Base-by-base conservation (phyloP, 2,113 vertebrate species). In the Phasianus colchicus region DNA sequence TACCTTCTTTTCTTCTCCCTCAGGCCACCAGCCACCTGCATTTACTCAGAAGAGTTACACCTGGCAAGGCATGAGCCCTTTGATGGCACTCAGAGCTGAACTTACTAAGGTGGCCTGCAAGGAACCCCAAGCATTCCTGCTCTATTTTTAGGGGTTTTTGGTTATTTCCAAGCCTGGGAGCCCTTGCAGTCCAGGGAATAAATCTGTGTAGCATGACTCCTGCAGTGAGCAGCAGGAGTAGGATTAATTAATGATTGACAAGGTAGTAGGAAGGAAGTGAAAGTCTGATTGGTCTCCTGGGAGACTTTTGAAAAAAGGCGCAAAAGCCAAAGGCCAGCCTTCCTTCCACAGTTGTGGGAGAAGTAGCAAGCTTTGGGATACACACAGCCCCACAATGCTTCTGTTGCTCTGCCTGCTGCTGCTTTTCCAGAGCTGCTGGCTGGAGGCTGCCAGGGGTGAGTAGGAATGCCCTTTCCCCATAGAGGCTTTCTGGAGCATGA, bases 231-330 rank as follows among this genome's bases (percentile, higher is more conserved):
- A 40, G 16, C 5, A 24, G 1, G 20, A 10, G 2, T n/a, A 13
- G 61, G 7, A 16, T 45, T 19, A 86, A 11, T 45, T 19, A 86
- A 40, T 85, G 36, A 81, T 40, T 90, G 25, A 42, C 30, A 8
- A 11, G 14, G 30, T 3, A 7, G 11, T 7, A 42, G 4, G 10
- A 40, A 40, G 34, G 4, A 6, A 14, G 2, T 38, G 4, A 3
- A 27, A 48, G 47, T 24, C 61, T 43, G 9, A 64, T 7, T 76
- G 71, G 65, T 30, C 8, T 25, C 12, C 0, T 0, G 57, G 24
- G 5, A 78, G 2, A 0, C 0, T 0, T 7, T 9, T 38, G 3
- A 48, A 73, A 89, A 57, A 40, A 30, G 4, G 55, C 4, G 2
- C 19, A 0, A 58, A 63, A 6, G 19, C 4, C 21, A 30, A 9